phyloP scores from a whole-genome alignment of 2,797 vertebrate genomes.

The Bucorvus abyssinicus region DNA sequence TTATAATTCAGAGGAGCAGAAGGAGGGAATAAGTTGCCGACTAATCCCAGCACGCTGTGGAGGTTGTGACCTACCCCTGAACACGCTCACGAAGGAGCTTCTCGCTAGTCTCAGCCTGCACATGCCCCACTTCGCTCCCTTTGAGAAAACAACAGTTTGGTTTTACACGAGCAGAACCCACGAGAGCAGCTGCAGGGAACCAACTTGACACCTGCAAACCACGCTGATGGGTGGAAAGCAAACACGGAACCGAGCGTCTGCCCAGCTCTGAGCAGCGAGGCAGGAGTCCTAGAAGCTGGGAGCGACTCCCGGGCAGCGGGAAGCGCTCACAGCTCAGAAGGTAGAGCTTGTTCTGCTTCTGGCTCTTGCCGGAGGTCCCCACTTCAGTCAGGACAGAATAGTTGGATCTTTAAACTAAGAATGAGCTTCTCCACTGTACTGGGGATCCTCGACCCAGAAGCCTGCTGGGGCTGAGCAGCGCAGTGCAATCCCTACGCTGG shows the following conservation, averaged over 20 bases:
- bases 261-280: background rate
- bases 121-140: background rate
- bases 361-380: background rate
- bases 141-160: background rate
- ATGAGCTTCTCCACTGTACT: background rate
- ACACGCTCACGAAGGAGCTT: accelerated
- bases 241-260: accelerated
- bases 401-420: background rate
- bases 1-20: background rate
- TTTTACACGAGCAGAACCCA: background rate
- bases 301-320: background rate
- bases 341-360: background rate
- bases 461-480: background rate
- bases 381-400: background rate
- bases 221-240: background rate
- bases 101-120: background rate
- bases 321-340: background rate
- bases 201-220: background rate
- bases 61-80: background rate
- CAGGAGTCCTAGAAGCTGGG: background rate
- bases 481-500: background rate
- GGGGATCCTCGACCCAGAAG: background rate
- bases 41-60: background rate
- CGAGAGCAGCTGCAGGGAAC: background rate
- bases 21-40: background rate